phyloP scores from a whole-genome alignment of 2,113 vertebrate genomes.

The Sisor rabdophorus region DNA sequence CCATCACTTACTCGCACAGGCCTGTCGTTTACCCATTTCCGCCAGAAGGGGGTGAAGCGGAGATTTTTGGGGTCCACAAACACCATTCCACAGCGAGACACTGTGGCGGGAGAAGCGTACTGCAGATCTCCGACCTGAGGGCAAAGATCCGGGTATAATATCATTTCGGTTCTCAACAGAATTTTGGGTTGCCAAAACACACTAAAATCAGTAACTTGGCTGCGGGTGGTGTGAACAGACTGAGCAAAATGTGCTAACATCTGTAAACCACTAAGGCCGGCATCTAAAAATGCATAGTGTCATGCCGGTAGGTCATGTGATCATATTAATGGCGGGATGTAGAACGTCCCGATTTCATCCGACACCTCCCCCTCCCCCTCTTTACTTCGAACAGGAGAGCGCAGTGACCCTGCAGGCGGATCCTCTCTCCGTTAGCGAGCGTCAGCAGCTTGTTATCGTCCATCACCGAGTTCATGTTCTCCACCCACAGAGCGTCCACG shows the following conservation, averaged over 20 bases:
- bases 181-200: not conserved
- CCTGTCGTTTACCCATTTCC: conserved; percentile 81
- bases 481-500: conserved; percentile 95
- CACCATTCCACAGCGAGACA: conserved; percentile 96
- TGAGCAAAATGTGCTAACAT: not conserved
- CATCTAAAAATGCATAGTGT: too few species aligned
- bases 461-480: conserved; percentile 99
- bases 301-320: too few species aligned
- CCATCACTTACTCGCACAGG: conserved; percentile 66
- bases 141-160: conserved; percentile 4
- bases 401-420: conserved; percentile 87
- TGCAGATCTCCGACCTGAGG: conserved; percentile 91
- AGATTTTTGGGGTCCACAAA: conserved; percentile 95
- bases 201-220: not conserved
- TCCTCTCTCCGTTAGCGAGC: conserved; percentile 90
- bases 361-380: too few species aligned
- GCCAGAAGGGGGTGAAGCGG: conserved; percentile 85
- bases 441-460: conserved; percentile 96
- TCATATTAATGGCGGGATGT: too few species aligned
- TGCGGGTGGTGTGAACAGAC: not conserved
- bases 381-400: conserved; percentile 94
- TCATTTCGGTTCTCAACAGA: not conserved
- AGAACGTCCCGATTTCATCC: too few species aligned
- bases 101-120: conserved; percentile 93
- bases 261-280: not conserved